Evolutionary conservation across 2,888 invertebrate species (phyloP), one percentile per base, ranked within the genome.

Genomic region (Drosophila algonquin): DNA sequence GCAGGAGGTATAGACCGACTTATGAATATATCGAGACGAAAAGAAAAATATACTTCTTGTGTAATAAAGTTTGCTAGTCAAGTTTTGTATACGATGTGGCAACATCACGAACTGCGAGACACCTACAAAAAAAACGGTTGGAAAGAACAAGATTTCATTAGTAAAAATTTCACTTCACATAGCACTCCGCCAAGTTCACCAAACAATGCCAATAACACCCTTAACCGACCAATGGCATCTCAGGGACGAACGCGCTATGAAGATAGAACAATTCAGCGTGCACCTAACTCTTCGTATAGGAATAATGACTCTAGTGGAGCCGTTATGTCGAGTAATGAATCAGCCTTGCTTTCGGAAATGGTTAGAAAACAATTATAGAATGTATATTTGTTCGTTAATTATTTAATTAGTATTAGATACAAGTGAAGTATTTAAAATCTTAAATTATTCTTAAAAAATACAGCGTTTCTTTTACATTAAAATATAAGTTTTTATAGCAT

Each of bases 1-100:
- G 97, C 98, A 12, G 97, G 97, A 63, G 99, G 99, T 21, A 97
- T 99, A 55, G 98, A 98, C 92, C 94, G 98, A 80, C 94, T 99
- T 81, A 96, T 98, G 93, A 96, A 96, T 90, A 96, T 99, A 82
- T 97, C 98, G 56, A 95, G 96, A 90, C 97, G 98, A 90, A 95
- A 97, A 76, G 97, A 97, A 89, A 96, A 97, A 84, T 99, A 98
- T 92, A 97, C 98, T 47, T 95, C 97, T 3, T 94, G 98, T 90
- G 99, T 99, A 81, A 95, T 98, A 84, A 99, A 98, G 93, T 99
- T 99, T 93, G 98, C 98, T 83, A 97, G 98, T 65, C 98, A 98
- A 94, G 98, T 97, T 67, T 93, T 97, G 76, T 96, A 96, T 93
- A 97, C 97, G 65, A 97, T 97, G 97, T 97, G 97, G 97, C 97